A percentile compares a stretch with the other conserved stretches of the same genome.
phyloP scores from a whole-genome alignment of 2,113 vertebrate species.

The Chaetodon trifascialis region DNA sequence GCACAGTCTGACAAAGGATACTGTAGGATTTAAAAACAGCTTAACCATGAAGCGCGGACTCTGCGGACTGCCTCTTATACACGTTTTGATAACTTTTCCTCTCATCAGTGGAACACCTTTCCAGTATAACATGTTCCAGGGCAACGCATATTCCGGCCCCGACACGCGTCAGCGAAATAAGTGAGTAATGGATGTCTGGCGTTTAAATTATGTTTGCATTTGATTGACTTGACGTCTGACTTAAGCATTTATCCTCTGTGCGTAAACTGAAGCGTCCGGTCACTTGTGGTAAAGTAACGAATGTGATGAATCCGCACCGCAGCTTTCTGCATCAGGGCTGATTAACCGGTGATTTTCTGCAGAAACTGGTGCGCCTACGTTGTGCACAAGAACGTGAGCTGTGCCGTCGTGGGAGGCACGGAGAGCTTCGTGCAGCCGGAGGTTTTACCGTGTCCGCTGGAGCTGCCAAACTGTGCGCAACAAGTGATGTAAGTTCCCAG shows the following conservation, averaged over 20 bases:
- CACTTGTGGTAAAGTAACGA: not conserved
- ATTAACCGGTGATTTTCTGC: constrained; percentile 23
- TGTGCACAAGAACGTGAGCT: constrained; percentile 94
- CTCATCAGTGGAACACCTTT: constrained; percentile 74
- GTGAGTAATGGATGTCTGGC: constrained; percentile 67
- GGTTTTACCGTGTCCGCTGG: constrained; percentile 86
- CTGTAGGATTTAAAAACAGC: not conserved
- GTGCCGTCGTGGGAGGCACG: constrained; percentile 89
- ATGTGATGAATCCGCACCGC: not conserved
- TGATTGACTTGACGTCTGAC: not conserved
- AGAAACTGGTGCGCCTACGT: constrained; percentile 98
- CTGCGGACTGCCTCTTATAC: constrained; percentile 21
- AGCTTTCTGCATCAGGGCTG: not conserved
- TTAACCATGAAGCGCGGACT: constrained; percentile 49
- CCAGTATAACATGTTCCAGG: constrained; percentile 77
- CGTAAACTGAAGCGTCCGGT: not conserved
- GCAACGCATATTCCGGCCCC: constrained; percentile 64
- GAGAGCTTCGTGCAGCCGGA: constrained; percentile 91
- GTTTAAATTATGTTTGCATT: not conserved
- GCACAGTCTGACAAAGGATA: not conserved
- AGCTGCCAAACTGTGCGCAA: constrained; percentile 87
- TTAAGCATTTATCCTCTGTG: not conserved
- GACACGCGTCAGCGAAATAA: constrained; percentile 79
- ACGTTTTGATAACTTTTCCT: constrained; percentile 62
- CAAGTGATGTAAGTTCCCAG: constrained; percentile 82